phyloP scores from a whole-genome alignment of 2,888 invertebrate genomes.

The Unio pictorum region DNA sequence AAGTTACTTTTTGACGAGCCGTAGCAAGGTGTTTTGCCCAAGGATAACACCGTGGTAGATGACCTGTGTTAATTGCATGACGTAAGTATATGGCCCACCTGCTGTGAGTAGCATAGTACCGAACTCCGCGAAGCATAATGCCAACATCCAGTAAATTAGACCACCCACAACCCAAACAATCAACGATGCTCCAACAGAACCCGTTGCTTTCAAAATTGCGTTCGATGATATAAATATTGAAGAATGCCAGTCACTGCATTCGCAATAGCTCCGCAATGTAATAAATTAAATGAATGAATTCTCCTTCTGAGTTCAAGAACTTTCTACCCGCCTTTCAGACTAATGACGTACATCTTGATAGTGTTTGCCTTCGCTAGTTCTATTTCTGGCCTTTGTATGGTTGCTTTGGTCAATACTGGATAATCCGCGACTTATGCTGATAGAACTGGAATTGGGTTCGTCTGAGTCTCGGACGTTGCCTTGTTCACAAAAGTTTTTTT shows the following conservation, averaged over 20 bases:
- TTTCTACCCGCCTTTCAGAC: too few species aligned
- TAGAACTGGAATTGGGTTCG: too few species aligned
- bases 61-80: constrained; percentile 16
- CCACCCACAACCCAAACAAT: constrained; percentile 96
- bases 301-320: constrained; percentile 35
- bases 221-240: constrained; percentile 96
- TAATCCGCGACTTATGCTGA: too few species aligned
- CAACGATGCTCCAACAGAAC: constrained; percentile 95
- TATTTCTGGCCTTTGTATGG: too few species aligned
- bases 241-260: constrained; percentile 60
- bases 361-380: too few species aligned
- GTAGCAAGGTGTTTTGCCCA: too few species aligned
- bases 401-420: too few species aligned
- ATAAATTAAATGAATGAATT: constrained; percentile 47
- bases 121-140: constrained; percentile 85
- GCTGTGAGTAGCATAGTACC: constrained; percentile 85
- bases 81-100: constrained; percentile 86
- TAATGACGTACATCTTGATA: too few species aligned
- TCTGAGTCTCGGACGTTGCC: too few species aligned
- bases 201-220: constrained; percentile 86
- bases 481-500: too few species aligned
- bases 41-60: too few species aligned
- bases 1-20: too few species aligned
- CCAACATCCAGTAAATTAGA: constrained; percentile 75
- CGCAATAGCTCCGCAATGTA: constrained; percentile 57